phyloP scores from a whole-genome alignment of 1,140 invertebrate species.

The Yoshiicerus persimilis region DNA sequence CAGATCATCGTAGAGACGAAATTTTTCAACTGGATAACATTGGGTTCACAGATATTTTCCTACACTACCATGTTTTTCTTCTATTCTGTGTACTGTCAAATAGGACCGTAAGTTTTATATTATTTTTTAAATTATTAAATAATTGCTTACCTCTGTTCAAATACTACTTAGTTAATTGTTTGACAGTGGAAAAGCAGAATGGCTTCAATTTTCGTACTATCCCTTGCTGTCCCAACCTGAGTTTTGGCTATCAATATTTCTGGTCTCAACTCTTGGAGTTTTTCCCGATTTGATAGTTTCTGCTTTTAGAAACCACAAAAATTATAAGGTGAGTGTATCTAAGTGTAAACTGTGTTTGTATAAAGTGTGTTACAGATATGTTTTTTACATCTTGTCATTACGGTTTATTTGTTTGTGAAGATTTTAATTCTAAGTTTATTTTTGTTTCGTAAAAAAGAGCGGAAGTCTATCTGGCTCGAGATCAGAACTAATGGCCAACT shows the following conservation, averaged over 20 bases:
- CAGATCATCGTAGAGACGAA: constrained; percentile 66
- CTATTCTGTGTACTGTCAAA: constrained; percentile 62
- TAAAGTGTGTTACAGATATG: not conserved
- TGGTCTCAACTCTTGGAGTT: not conserved
- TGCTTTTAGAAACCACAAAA: not conserved
- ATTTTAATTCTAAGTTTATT: not conserved
- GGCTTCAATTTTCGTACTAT: not conserved
- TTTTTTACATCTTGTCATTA: not conserved
- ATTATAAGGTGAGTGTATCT: not conserved
- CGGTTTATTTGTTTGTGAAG: not conserved
- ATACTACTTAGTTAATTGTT: not conserved
- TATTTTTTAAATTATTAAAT: not conserved
- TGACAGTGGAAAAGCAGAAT: not conserved
- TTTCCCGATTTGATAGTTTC: not conserved
- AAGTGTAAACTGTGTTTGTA: not conserved
- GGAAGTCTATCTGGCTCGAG: not conserved
- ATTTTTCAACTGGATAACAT: constrained; percentile 65
- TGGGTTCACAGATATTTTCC: constrained; percentile 62
- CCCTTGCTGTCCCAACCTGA: not conserved
- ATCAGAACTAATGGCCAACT: not conserved
- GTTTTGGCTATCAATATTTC: not conserved
- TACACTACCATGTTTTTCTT: constrained; percentile 62
- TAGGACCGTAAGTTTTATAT: constrained; percentile 61
- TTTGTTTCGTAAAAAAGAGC: not conserved
- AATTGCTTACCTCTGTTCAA: not conserved